These are phyloP conservation scores for Brachionus rotundiformis DNA, from an alignment of 1,140 invertebrate species.

Conservation along the genomic window DNA sequence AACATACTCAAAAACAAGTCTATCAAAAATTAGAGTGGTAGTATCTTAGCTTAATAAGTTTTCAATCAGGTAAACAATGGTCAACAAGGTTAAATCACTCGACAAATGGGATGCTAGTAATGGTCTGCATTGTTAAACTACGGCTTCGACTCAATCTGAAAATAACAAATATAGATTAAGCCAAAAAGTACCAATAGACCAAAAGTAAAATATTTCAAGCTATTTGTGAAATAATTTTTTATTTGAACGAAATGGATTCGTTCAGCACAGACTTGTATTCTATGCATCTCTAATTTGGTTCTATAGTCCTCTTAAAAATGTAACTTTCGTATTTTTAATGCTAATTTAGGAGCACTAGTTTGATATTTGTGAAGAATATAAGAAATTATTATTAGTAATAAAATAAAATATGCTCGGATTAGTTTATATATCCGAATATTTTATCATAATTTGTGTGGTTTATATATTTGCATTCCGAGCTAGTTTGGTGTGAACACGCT, in stretches of 20 bases:
- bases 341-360: not conserved
- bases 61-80: not conserved
- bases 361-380: too few relatives aligned
- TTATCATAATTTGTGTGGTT: too few relatives aligned
- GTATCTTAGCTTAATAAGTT: not conserved
- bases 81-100: not conserved
- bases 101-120: not conserved
- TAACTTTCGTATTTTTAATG: not conserved
- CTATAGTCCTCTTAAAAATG: slow-evolving; percentile 8
- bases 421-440: too few relatives aligned
- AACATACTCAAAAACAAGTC: not conserved
- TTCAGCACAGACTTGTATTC: not conserved
- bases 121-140: not conserved
- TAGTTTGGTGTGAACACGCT: too few relatives aligned
- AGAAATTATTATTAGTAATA: too few relatives aligned
- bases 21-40: not conserved
- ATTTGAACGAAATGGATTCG: not conserved
- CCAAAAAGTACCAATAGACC: not conserved
- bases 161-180: not conserved
- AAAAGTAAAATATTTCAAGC: not conserved
- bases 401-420: too few relatives aligned
- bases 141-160: slow-evolving; percentile 9
- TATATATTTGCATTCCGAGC: too few relatives aligned
- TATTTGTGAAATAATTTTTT: slow-evolving; percentile 11
- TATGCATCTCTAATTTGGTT: not conserved